These are phyloP conservation scores for Cochlearius cochlearius DNA, from an alignment of 2,113 vertebrate species.

Conservation along the genomic window DNA sequence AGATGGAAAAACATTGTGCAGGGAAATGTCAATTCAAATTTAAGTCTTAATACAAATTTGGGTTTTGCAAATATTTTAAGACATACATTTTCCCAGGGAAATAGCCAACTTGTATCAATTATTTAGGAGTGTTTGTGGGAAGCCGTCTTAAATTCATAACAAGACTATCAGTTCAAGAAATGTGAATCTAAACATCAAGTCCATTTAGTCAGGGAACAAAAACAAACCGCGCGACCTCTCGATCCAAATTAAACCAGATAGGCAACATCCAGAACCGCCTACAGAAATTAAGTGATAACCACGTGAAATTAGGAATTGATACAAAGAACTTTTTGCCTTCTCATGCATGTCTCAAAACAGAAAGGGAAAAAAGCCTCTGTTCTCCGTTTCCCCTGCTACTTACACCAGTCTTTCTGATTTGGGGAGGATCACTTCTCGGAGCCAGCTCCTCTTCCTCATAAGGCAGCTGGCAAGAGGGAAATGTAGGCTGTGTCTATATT, in stretches of 20 bases:
- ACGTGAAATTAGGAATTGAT: background rate
- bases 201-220: background rate
- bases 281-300: background rate
- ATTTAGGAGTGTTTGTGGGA: conserved; percentile 19
- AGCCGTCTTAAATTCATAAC: background rate
- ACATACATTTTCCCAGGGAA: conserved; percentile 18
- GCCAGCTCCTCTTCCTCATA: conserved; percentile 1
- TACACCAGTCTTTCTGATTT: background rate
- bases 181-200: background rate
- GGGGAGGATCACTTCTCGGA: background rate
- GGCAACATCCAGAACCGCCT: background rate
- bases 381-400: background rate
- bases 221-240: background rate
- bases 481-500: conserved; percentile 5
- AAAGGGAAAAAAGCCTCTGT: background rate
- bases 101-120: background rate
- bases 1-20: background rate
- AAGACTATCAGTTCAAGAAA: conserved; percentile 18
- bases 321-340: background rate
- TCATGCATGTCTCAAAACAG: background rate
- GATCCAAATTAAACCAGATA: background rate
- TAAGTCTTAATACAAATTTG: conserved; percentile 9
- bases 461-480: conserved; percentile 17
- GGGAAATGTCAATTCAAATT: conserved; percentile 17
- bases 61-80: conserved; percentile 11